phyloP scores from a whole-genome alignment of 2,113 vertebrate genomes.

The Osmerus eperlanus region DNA sequence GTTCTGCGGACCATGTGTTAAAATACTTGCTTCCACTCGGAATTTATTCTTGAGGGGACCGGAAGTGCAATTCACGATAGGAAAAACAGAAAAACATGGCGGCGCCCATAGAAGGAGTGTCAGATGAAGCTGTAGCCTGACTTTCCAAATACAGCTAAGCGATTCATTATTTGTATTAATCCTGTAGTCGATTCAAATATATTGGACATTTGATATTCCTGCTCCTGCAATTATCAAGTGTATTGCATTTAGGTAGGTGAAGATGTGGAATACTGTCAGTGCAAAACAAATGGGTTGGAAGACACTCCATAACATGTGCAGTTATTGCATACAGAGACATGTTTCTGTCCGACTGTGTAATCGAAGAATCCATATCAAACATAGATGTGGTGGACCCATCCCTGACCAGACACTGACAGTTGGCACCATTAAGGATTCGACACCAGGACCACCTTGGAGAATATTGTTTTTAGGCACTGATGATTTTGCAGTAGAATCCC shows the following conservation, averaged over 20 bases:
- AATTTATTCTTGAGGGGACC: neutral
- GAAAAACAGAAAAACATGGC: conserved; percentile 12
- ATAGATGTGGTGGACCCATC: neutral
- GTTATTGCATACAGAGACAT: neutral
- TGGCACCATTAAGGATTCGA: neutral
- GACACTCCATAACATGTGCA: neutral
- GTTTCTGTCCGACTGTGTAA: conserved; percentile 1
- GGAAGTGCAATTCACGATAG: neutral
- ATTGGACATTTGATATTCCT: neutral
- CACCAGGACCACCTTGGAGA: conserved; percentile 76
- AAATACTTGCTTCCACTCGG: neutral
- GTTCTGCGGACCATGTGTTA: neutral
- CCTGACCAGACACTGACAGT: neutral
- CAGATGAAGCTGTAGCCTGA: too few relatives aligned
- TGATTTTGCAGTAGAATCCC: conserved; percentile 78
- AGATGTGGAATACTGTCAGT: conserved; percentile 33
- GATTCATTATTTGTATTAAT: too few relatives aligned
- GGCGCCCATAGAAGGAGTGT: neutral
- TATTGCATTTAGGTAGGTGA: neutral
- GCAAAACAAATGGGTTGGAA: neutral
- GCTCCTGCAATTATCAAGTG: neutral
- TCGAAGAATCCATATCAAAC: neutral
- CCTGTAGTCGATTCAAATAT: too few relatives aligned
- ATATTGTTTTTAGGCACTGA: conserved; percentile 91
- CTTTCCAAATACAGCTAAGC: too few relatives aligned